Base-by-base conservation (phyloP, 2,113 vertebrate species). In the Genyomyrus donnyi region DNA sequence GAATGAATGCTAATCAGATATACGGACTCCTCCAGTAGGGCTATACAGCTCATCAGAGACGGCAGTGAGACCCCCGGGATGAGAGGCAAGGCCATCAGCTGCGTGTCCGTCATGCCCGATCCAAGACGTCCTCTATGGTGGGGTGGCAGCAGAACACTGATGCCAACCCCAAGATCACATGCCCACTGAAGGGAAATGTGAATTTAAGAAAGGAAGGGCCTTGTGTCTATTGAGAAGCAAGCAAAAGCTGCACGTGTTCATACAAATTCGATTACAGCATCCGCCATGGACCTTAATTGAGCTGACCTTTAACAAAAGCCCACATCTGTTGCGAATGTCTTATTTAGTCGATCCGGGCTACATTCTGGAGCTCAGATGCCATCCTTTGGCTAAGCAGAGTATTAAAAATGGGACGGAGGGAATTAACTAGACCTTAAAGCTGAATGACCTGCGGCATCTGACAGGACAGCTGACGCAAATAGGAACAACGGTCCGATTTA, bases 1-100 rank as follows among this genome's bases (percentile, higher is more conserved):
- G 88, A 77, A 46, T 88, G 90, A 92, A 91, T 91, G 85, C 62
- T 91, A 91, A 92, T 80, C 88, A 91, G 92, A 48, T 84, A 77
- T 35, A 86, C 74, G 46, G 80, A 70, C 66, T 58, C 49, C 70
- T 86, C 80, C 56, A 58, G 89, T 70, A 52, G 90, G 89, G 45
- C 27, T 39, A 13, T 49, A 27, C 52, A 17, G 70, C 77, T 89
- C 35, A 80, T 88, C 90, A 85, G 56, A 89, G 77, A 86, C 42
- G 77, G 77, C 74, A 77, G 27, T 11, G 56, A 90, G 85, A 53
- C 74, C 89, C 70, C 27, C 53, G 90, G 89, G 88, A 88, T 2
- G 9, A 42, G 46, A 27, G 52, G 24, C 58, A 39, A 53, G 45
- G 48, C 58, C 90, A 48, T 15, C 88, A 88, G n/a, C 15, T 11